Evolutionary conservation across 1,140 invertebrate species (phyloP).

Genomic region (Lineus longissimus): DNA sequence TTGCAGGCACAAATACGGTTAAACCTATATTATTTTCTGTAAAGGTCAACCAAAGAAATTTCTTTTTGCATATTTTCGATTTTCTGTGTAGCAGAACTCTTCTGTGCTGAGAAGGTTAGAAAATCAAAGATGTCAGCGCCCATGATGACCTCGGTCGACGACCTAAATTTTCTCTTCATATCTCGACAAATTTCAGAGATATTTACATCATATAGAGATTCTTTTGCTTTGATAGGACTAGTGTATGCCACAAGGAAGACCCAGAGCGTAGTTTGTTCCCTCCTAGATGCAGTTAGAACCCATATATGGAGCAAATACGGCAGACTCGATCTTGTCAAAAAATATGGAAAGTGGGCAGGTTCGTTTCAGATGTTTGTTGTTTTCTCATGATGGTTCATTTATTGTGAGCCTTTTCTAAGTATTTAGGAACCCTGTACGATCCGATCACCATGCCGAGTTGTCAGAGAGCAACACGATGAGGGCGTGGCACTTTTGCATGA

Average conservation of each 20-base stretch:
- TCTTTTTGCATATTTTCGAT: no score
- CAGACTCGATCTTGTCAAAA: constrained; percentile 25
- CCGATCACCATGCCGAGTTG: background rate
- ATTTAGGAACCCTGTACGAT: background rate
- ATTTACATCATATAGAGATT: constrained; percentile 33
- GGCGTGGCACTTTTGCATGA: constrained; percentile 9
- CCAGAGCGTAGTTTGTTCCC: constrained; percentile 13
- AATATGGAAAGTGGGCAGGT: constrained; percentile 48
- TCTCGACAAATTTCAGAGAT: constrained; percentile 25
- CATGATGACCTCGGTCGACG: constrained; percentile 38
- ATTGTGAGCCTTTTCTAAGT: background rate
- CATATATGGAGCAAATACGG: constrained; percentile 31
- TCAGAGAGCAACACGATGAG: constrained; percentile 10
- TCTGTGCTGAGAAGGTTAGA: no score
- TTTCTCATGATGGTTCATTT: background rate
- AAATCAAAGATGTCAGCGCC: background rate
- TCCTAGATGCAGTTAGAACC: constrained; percentile 27
- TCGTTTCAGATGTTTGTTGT: background rate
- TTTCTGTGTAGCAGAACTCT: no score
- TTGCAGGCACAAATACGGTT: no score
- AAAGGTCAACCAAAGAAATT: no score
- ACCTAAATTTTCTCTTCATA: constrained; percentile 35
- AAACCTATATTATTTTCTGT: no score
- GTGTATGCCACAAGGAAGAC: constrained; percentile 37
- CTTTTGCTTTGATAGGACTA: constrained; percentile 38